Evolutionary conservation across 2,888 invertebrate species (phyloP).

Genomic region (Apoderus coryli): DNA sequence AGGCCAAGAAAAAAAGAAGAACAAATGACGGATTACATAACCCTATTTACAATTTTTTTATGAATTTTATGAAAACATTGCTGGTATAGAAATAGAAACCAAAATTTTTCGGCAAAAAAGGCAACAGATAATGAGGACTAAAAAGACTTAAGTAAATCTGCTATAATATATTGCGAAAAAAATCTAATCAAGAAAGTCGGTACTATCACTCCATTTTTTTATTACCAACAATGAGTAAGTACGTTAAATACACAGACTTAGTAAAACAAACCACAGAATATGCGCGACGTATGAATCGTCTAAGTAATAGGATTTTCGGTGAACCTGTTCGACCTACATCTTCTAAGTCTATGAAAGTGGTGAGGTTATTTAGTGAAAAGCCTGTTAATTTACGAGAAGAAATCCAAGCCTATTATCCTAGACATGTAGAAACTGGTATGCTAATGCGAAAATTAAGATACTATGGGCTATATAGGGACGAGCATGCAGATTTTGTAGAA

Average conservation of each 20-base stretch:
- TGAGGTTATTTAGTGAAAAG: constrained; percentile 58
- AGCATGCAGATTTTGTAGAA: constrained; percentile 79
- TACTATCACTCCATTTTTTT: too few species aligned
- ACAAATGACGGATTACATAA: too few species aligned
- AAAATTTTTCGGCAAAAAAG: too few species aligned
- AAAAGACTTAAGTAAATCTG: too few species aligned
- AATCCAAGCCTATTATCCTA: constrained; percentile 73
- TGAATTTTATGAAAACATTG: too few species aligned
- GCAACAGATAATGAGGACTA: too few species aligned
- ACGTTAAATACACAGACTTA: constrained; percentile 56
- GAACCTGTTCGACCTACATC: constrained; percentile 70
- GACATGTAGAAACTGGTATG: constrained; percentile 59
- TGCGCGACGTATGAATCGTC: constrained; percentile 67
- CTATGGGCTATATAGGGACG: constrained; percentile 73
- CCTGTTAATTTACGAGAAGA: constrained; percentile 60
- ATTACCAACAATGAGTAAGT: constrained; percentile 43
- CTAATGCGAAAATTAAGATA: constrained; percentile 58
- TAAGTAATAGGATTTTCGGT: constrained; percentile 79
- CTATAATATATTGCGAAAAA: too few species aligned
- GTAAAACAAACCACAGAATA: constrained; percentile 61
- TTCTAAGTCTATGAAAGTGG: constrained; percentile 62
- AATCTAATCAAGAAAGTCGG: too few species aligned
- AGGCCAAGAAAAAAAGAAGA: too few species aligned
- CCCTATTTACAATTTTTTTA: too few species aligned
- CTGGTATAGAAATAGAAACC: too few species aligned